Base-by-base conservation (phyloP, 2,797 vertebrate genomes). In the Adelosebastes latens region DNA sequence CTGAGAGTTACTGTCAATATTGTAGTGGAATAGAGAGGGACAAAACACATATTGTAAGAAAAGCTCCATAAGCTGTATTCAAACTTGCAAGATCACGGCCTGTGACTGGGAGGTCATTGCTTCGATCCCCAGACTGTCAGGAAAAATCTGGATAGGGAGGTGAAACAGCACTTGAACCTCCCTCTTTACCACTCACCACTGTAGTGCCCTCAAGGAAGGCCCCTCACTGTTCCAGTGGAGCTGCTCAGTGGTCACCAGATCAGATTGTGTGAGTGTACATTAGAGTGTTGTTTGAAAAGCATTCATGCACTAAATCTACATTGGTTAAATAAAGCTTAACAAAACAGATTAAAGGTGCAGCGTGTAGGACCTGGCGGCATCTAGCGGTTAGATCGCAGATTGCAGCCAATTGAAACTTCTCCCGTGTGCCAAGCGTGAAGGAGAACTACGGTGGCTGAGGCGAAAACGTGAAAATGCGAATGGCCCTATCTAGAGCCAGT, bases 91-190 rank as follows among this genome's bases (percentile, higher is more conserved):
- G 61, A 46, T 84, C 60, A 39, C 42, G 61, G 32, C 27, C 70
- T 75, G 49, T 76, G 62, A 72, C 66, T 63, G 13, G 52, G 58
- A n/a, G 53, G 66, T 75, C 79, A 73, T 39, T 12, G 13, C 61
- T 80, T 74, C 3, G 2, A 18, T 84, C 39, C 62, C 24, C 24
- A 58, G 49, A 64, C 52, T 68, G 59, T 80, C 62, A 59, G 25
- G 25, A 68, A 61, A 22, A 55, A 75, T 81, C 70, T 63, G 32
- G 29, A 70, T 59, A 12, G 3, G 27, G 56, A 63, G 46, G 61
- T 39, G 42, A 86, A 76, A 52, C 20, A 13, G 32, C 53, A 52
- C 60, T 83, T 77, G 42, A 84, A 68, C 13, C 62, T 55, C 53
- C 32, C 12, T 70, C 32, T 13, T 60, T 49, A 32, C 55, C 39